These are phyloP conservation scores for Istiophorus platypterus DNA, from an alignment of 2,113 vertebrate genomes.

Conservation along the genomic window DNA sequence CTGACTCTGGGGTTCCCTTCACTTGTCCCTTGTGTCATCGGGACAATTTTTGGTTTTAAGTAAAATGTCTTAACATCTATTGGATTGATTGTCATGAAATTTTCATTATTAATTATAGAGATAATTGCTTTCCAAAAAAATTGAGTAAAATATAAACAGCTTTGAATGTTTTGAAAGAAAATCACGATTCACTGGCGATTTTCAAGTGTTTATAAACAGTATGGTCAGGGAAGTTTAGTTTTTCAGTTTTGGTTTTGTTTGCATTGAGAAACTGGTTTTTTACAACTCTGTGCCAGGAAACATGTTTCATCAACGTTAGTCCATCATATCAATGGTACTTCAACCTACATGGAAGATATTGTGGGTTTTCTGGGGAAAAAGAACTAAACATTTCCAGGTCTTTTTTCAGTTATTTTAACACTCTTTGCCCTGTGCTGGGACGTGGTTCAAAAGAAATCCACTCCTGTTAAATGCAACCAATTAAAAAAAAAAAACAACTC, in stretches of 20 bases:
- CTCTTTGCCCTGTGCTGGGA: not conserved
- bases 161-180: too few species aligned
- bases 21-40: too few species aligned
- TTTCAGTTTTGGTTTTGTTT: not conserved
- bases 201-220: too few species aligned
- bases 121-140: too few species aligned
- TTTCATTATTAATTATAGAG: not conserved
- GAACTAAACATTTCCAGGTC: not conserved
- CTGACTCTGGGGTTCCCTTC: too few species aligned
- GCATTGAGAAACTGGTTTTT: not conserved
- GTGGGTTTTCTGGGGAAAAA: not conserved
- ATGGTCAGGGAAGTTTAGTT: too few species aligned
- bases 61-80: not conserved
- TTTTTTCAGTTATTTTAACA: slow-evolving; percentile 3
- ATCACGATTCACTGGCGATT: too few species aligned
- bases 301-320: slow-evolving; percentile 1
- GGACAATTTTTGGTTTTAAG: not conserved
- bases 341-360: not conserved
- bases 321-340: not conserved
- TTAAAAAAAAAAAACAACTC: not conserved
- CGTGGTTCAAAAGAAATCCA: not conserved
- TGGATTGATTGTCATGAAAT: not conserved
- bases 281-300: not conserved
- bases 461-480: not conserved
- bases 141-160: too few species aligned